Conservation (phyloP, 2,888 invertebrate species). For the Colostygia pectinataria region DNA sequence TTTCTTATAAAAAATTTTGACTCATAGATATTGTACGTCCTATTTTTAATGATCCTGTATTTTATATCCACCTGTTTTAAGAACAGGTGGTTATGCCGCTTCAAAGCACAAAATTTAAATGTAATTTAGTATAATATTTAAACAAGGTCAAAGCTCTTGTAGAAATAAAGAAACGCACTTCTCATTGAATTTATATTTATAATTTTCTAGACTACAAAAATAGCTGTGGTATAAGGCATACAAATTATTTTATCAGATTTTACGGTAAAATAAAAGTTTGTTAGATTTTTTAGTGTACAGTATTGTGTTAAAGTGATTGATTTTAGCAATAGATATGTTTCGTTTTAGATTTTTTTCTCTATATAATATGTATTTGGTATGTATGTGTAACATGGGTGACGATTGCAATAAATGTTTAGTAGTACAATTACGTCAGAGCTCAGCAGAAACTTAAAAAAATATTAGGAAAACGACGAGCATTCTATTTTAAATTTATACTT, state of each 20-base stretch:
- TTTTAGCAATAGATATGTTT: too few species aligned
- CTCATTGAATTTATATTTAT: conserved; percentile 3
- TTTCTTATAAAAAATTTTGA: neutral
- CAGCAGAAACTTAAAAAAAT: neutral
- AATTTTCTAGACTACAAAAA: neutral
- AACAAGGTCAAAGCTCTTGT: conserved; percentile 27
- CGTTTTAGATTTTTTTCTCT: too few species aligned
- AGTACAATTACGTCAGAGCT: conserved; percentile 5
- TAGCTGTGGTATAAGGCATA: too few species aligned
- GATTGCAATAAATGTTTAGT: conserved; percentile 19
- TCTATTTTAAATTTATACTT: too few species aligned
- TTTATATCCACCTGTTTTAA: conserved; percentile 11
- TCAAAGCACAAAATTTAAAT: conserved; percentile 33
- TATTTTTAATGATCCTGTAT: conserved; percentile 22
- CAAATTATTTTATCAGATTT: too few species aligned
- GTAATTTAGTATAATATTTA: conserved; percentile 2
- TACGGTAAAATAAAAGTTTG: too few species aligned
- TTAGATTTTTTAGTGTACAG: too few species aligned
- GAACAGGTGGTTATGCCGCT: conserved; percentile 29
- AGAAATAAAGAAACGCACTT: conserved; percentile 2
- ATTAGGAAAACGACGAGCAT: too few species aligned
- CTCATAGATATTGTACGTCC: conserved; percentile 1
- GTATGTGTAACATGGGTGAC: conserved; percentile 10
- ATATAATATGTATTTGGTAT: neutral
- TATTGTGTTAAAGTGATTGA: too few species aligned